Conservation (phyloP, 92 coral and sea anemone species). For the Phenganax stokvisi region DNA sequence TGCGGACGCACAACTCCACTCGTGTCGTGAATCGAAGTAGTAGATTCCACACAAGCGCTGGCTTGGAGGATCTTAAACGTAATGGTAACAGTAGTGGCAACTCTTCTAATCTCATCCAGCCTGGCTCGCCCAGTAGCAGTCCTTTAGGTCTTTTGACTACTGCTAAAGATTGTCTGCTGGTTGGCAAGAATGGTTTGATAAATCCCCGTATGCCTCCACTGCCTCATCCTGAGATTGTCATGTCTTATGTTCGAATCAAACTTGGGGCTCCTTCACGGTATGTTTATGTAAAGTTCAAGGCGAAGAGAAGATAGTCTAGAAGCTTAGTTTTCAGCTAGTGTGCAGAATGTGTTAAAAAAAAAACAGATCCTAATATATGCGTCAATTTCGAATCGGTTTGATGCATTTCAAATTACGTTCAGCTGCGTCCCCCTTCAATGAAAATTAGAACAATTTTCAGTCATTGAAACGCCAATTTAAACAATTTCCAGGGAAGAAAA, state of each 20-base stretch:
- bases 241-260: conserved; percentile 82
- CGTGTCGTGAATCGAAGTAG: conserved; percentile 99
- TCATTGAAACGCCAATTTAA: no score
- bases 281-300: neutral
- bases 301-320: no score
- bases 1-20: conserved; percentile 85
- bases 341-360: no score
- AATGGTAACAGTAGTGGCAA: conserved; percentile 30
- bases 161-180: conserved; percentile 64
- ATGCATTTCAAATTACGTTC: no score
- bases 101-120: conserved; percentile 61
- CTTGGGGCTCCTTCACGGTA: conserved; percentile 77
- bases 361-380: no score
- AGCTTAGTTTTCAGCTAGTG: no score
- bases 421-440: no score
- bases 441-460: no score
- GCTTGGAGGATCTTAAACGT: conserved; percentile 80
- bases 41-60: conserved; percentile 98
- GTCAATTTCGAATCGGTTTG: no score
- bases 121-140: conserved; percentile 91
- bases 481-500: no score
- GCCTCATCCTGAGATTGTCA: conserved; percentile 70
- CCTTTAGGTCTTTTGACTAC: conserved; percentile 60
- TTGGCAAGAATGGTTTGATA: conserved; percentile 77
- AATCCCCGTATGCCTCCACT: conserved; percentile 97